A percentile compares a stretch with the other conserved stretches of the same genome.
phyloP scores from a whole-genome alignment of 2,888 invertebrate species.

The Crocallis elinguaria region DNA sequence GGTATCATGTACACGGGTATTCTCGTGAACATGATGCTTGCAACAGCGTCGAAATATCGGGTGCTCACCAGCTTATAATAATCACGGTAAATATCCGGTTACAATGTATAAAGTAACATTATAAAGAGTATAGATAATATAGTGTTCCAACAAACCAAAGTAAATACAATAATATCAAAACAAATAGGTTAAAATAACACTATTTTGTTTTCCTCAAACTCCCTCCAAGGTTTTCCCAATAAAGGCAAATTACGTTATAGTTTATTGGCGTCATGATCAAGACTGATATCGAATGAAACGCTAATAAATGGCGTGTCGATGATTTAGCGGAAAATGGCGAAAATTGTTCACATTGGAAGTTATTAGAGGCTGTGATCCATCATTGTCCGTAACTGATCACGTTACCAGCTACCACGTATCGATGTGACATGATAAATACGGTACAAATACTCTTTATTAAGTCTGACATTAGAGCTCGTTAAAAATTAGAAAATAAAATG shows the following conservation, averaged over 20 bases:
- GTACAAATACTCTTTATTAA: no score
- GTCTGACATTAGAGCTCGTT: no score
- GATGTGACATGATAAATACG: no score
- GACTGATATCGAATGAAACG: constrained; percentile 44
- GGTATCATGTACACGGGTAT: no score
- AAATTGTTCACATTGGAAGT: constrained; percentile 46
- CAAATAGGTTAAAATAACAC: neutral
- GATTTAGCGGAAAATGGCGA: constrained; percentile 43
- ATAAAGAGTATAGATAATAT: no score
- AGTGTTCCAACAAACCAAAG: constrained; percentile 1
- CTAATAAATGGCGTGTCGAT: constrained; percentile 48
- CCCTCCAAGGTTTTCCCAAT: constrained; percentile 8
- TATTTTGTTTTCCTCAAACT: constrained; percentile 7
- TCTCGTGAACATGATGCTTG: no score
- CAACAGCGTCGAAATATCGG: no score
- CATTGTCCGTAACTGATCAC: constrained; percentile 42
- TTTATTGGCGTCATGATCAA: constrained; percentile 39
- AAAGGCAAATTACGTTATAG: constrained; percentile 29
- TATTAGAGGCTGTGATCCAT: constrained; percentile 49
- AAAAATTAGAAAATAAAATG: no score
- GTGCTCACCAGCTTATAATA: no score
- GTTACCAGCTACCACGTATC: constrained; percentile 40
- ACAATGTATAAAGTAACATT: no score
- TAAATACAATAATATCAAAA: neutral
- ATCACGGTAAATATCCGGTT: no score